Evolutionary conservation across 2,888 invertebrate genomes (phyloP), one percentile per base, ranked within the genome.

Genomic region (Agapetus fuscipes): DNA sequence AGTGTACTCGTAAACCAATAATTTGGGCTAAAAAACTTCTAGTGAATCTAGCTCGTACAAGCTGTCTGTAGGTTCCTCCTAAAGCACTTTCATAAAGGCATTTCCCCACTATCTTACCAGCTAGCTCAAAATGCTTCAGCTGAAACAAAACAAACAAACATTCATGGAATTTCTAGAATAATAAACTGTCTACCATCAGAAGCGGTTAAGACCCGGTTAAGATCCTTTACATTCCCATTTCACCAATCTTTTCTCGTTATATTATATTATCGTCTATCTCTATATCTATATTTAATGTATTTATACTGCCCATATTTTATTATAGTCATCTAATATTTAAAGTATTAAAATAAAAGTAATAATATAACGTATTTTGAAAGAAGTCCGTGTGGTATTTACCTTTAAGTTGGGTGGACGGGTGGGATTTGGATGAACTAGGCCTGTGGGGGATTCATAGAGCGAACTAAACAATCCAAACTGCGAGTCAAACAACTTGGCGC

Each of bases 21-120:
- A 95, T 77, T 70, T 93, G 93, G 43, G 94, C 94, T 43, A 94
- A 74, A 68, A 95, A 95, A 27, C 91, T 90, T 39, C 94, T 72
- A 27, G 91, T 85, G 58, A 94, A 90, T 37, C 90, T 68, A 2
- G 93, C 94, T 34, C 91, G 79, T 46, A 95, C 91, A 45, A 91
- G 68, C 62, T 93, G 93, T 0, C 89, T 72, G 65, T 90, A 90
- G 10, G 83, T 78, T 40, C 89, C 87, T 24, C 94, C 93, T 36
- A 93, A 72, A 3, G 93, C 86, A 43, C 89, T 89, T 68, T 95
- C 94, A 60, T 90, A 93, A 52, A 95, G 68, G 61, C 94, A 93
- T 68, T 95, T 95, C 44, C 93, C 94, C 26, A 94, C 90, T 52
- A 95, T 76, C 64, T 85, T 85, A 36, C 95, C 94, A 24, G 94